Percentiles rank a stretch among this genome's conserved stretches.
phyloP scores from a whole-genome alignment of 1,140 invertebrate species.

The Ylistrum balloti region DNA sequence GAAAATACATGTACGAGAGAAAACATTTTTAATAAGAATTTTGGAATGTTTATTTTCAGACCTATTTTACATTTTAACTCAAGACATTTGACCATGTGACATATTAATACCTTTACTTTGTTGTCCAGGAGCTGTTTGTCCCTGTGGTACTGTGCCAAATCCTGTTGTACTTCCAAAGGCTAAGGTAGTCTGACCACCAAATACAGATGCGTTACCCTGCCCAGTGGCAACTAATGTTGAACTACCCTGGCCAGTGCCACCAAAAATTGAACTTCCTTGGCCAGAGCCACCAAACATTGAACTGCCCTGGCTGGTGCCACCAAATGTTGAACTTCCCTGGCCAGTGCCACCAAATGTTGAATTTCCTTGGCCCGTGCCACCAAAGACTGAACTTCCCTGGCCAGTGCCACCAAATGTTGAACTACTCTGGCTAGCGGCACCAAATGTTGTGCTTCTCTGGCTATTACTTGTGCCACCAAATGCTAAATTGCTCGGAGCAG shows the following conservation, averaged over 20 bases:
- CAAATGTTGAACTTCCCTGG: neutral
- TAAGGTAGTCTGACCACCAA: neutral
- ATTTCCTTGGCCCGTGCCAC: neutral
- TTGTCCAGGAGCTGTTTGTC: neutral
- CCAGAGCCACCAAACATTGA: neutral
- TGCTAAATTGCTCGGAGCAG: constrained; percentile 1
- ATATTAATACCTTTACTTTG: neutral
- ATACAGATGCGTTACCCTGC: neutral
- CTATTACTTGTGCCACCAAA: no score
- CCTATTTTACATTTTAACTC: no score
- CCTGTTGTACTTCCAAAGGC: neutral
- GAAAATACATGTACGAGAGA: no score
- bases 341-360: constrained; percentile 4
- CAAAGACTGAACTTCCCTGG: neutral
- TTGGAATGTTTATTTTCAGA: no score
- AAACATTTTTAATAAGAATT: no score
- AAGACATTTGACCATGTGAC: neutral
- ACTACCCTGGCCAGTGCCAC: constrained; percentile 29
- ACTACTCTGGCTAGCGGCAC: neutral
- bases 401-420: neutral
- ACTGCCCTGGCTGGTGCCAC: neutral
- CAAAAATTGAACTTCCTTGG: neutral
- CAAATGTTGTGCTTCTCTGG: neutral
- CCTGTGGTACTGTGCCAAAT: constrained; percentile 24
- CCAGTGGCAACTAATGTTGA: neutral